Conservation (phyloP, 2,888 invertebrate species). For the Hyposoter didymator region DNA sequence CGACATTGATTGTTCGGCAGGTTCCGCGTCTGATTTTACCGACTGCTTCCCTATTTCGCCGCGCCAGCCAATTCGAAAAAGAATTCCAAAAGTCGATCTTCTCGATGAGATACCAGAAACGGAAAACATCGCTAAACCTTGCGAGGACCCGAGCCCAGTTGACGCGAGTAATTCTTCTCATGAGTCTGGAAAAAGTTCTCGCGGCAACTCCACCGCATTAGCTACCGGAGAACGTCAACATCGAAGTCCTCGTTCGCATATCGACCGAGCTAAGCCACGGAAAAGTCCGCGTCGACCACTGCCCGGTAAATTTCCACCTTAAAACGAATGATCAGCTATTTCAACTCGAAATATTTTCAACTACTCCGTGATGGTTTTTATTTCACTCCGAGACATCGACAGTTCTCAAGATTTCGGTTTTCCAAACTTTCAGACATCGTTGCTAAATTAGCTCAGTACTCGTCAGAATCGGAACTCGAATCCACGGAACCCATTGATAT, state of each 20-base stretch:
- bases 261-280: slow-evolving; percentile 80
- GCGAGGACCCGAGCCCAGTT: slow-evolving; percentile 47
- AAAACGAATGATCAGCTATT: background rate
- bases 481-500: slow-evolving; percentile 70
- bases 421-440: slow-evolving; percentile 76
- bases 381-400: background rate
- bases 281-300: slow-evolving; percentile 80
- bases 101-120: slow-evolving; percentile 72
- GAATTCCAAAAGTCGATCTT: slow-evolving; percentile 72
- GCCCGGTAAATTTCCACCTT: slow-evolving; percentile 73
- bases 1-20: slow-evolving; percentile 62
- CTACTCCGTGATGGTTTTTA: background rate
- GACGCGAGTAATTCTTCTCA: slow-evolving; percentile 68
- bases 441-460: slow-evolving; percentile 76
- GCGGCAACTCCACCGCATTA: slow-evolving; percentile 64
- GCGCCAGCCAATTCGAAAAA: slow-evolving; percentile 78
- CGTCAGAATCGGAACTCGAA: slow-evolving; percentile 79
- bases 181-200: slow-evolving; percentile 54
- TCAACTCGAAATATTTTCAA: background rate
- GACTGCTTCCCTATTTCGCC: slow-evolving; percentile 81
- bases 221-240: slow-evolving; percentile 72
- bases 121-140: slow-evolving; percentile 34
- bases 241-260: slow-evolving; percentile 73
- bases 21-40: slow-evolving; percentile 78
- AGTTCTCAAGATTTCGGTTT: background rate